Evolutionary conservation across 1,140 invertebrate genomes (phyloP), one percentile per base, ranked within the genome.

Genomic region (Littorina saxatilis): DNA sequence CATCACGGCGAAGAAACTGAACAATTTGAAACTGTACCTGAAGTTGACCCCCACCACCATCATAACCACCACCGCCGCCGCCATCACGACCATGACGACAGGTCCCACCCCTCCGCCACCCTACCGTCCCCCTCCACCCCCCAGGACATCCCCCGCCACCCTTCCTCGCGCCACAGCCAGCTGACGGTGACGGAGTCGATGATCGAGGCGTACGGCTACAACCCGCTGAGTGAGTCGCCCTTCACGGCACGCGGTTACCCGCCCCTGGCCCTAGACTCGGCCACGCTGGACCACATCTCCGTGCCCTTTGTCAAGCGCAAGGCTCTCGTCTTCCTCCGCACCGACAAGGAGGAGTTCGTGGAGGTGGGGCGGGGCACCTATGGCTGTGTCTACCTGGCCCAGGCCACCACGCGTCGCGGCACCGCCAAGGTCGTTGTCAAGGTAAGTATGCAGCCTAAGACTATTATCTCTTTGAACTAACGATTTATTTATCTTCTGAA

Each of bases 381-480:
- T 32, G 83, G 83, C n/a, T 84, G 81, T 47, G 83, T 84, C 15
- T 84, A 84, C 55, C 79, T 84, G 20, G 83, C 80, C 5, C 81
- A 82, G 35, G 52, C 82, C 20, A 79, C 82, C 66, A 78, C 76
- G 2, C 17, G 76, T 3, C 55, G 76, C 13, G 80, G 83, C 2
- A 66, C 73, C 11, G 43, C 80, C 9, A 80, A 84, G 32, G 83
- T 84, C 20, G 83, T 80, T 0, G 80, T 84, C 68, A 84, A 84
- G 66, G 83, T 81, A 17, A 58, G 52, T 7, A 50, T 17, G n/a
- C n/a, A n/a, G n/a, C n/a, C n/a, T n/a, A n/a, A n/a, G n/a, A n/a
- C n/a, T n/a, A 70, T 23, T 32, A 11, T 66, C n/a, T n/a, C n/a
- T n/a, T n/a, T n/a, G n/a, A n/a, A n/a, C n/a, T n/a, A n/a, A 55